Evolutionary conservation across 2,797 vertebrate species (phyloP).

Genomic region (Diceros bicornis): DNA sequence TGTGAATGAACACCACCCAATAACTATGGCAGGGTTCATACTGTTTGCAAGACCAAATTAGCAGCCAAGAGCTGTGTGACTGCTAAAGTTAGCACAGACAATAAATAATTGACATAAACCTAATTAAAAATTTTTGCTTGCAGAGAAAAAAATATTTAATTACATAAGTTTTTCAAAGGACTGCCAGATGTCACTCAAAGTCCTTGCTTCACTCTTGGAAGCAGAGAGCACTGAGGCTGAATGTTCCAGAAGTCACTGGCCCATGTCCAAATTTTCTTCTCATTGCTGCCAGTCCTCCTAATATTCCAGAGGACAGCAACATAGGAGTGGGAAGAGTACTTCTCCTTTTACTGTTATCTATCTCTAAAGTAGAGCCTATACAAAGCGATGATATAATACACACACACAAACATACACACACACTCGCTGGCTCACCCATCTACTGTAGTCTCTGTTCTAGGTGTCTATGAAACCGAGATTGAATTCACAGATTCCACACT

Average conservation of each 20-base stretch:
- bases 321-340: neutral
- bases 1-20: accelerated
- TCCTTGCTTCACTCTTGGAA: slow-evolving; percentile 57
- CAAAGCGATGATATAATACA: neutral
- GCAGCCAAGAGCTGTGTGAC: neutral
- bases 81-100: neutral
- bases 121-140: slow-evolving; percentile 34
- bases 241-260: slow-evolving; percentile 61
- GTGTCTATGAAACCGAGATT: neutral
- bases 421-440: neutral
- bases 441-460: neutral
- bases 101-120: slow-evolving; percentile 39
- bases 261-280: neutral
- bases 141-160: neutral
- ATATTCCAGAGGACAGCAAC: neutral
- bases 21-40: neutral
- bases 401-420: too few relatives aligned
- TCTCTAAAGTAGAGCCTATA: neutral
- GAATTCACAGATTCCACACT: neutral
- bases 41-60: neutral
- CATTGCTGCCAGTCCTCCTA: neutral
- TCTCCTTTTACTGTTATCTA: neutral
- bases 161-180: slow-evolving; percentile 47
- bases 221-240: neutral
- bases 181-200: slow-evolving; percentile 46